These are phyloP conservation scores for Dendronephthya gigantea DNA, from an alignment of 64 coral and sea anemone genomes.

Conservation along the genomic window DNA sequence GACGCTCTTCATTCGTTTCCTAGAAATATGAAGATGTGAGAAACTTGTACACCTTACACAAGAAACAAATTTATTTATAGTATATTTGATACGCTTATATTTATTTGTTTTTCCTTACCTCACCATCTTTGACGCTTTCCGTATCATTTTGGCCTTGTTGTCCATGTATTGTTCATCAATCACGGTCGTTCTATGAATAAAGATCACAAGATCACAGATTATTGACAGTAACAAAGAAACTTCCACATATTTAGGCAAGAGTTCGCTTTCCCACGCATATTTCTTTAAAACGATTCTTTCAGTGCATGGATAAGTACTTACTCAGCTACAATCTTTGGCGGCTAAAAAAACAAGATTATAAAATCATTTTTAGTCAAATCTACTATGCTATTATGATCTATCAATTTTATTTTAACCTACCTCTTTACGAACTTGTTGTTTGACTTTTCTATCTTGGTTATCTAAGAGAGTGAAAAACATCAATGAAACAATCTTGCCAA, in stretches of 20 bases:
- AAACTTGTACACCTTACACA: too few relatives aligned
- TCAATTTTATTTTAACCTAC: background rate
- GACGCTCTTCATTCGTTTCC: constrained; percentile 5
- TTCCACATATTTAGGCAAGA: too few relatives aligned
- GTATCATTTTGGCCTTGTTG: constrained; percentile 54
- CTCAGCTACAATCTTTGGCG: background rate
- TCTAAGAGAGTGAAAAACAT: background rate
- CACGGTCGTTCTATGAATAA: background rate
- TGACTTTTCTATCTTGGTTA: background rate
- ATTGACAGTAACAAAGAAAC: background rate
- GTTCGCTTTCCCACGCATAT: too few relatives aligned
- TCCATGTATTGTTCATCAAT: constrained; percentile 9
- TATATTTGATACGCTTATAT: background rate
- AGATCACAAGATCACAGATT: background rate
- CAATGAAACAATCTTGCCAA: too few relatives aligned
- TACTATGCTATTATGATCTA: background rate
- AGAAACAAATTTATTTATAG: too few relatives aligned
- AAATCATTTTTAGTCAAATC: background rate
- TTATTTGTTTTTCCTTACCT: constrained; percentile 35
- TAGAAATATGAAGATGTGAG: background rate
- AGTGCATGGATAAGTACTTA: background rate
- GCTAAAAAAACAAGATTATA: background rate
- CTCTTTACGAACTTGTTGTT: background rate
- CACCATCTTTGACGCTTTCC: constrained; percentile 76
- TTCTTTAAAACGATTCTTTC: background rate